Conservation (phyloP, 2,797 vertebrate genomes). For the Poecilia picta region DNA sequence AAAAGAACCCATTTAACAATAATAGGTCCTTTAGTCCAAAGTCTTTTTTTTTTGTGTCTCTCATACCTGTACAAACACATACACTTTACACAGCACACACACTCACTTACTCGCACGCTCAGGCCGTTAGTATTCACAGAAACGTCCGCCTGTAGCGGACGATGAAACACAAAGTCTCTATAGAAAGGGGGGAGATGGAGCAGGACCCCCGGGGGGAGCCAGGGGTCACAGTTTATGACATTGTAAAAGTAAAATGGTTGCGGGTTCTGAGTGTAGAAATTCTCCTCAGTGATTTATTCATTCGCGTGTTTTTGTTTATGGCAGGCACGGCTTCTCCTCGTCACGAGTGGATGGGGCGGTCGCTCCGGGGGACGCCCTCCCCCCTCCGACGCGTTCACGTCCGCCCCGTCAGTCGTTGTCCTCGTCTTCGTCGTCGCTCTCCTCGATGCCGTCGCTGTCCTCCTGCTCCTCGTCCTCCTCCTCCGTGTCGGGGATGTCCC, state of each 20-base stretch:
- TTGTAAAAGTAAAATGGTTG: conserved; percentile 43
- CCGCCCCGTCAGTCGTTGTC: conserved; percentile 86
- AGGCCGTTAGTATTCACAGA: conserved; percentile 72
- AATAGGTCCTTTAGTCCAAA: conserved; percentile 73
- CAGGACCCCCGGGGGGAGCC: not conserved
- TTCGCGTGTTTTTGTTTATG: conserved; percentile 21
- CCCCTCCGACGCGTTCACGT: not conserved
- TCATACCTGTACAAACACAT: conserved; percentile 73
- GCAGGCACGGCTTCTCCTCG: conserved; percentile 37
- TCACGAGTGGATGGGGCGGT: conserved; percentile 52
- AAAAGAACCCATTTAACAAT: conserved; percentile 58
- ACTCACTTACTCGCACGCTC: conserved; percentile 24
- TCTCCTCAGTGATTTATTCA: conserved; percentile 44
- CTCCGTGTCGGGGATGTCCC: conserved; percentile 95
- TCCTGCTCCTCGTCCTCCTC: conserved; percentile 99
- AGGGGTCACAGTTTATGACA: conserved; percentile 56
- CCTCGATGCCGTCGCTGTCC: conserved; percentile 98
- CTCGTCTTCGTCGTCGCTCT: conserved; percentile 97
- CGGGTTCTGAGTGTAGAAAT: conserved; percentile 59
- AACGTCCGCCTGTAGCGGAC: conserved; percentile 51
- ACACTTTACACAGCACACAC: conserved; percentile 50
- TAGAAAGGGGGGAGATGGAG: conserved; percentile 59
- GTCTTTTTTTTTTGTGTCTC: conserved; percentile 55
- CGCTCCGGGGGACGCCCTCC: conserved; percentile 16
- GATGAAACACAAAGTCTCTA: conserved; percentile 64